Evolutionary conservation across 2,888 invertebrate species (phyloP).

Genomic region (Gryllus longicercus): DNA sequence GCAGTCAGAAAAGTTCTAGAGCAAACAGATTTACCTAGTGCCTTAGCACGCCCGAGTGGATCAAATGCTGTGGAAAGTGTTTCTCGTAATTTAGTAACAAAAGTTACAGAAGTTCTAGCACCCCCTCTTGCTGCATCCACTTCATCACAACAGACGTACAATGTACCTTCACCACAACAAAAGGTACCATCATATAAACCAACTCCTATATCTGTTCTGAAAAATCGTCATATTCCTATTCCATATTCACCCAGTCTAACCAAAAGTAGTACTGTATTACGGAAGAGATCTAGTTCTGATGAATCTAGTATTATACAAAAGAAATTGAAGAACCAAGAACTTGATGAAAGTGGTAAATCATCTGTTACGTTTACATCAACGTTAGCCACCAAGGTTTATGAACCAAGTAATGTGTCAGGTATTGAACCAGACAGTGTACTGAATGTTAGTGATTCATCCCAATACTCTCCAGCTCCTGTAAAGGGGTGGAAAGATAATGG

Average conservation of each 20-base stretch:
- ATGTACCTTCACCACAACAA: conserved; percentile 20
- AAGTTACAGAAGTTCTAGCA: conserved; percentile 52
- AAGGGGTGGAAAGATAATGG: conserved; percentile 22
- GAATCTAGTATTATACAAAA: background rate
- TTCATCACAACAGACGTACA: conserved; percentile 11
- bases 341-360: background rate
- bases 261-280: background rate
- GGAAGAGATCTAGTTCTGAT: background rate
- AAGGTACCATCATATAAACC: background rate
- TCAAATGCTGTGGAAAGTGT: background rate
- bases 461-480: conserved; percentile 18
- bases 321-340: background rate
- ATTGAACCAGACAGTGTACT: conserved; percentile 17
- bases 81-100: conserved; percentile 47
- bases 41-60: background rate
- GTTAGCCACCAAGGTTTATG: background rate
- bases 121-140: conserved; percentile 42
- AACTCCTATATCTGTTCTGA: background rate
- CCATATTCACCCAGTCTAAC: background rate
- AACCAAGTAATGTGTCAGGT: background rate
- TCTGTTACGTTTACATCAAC: background rate
- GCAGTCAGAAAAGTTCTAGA: conserved; percentile 59
- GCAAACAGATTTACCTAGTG: conserved; percentile 36
- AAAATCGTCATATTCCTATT: conserved; percentile 2
- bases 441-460: conserved; percentile 6